Percentiles rank a stretch among this genome's conserved stretches.
Conservation (phyloP, 1,140 invertebrate species). For the Drosophila repleta region DNA sequence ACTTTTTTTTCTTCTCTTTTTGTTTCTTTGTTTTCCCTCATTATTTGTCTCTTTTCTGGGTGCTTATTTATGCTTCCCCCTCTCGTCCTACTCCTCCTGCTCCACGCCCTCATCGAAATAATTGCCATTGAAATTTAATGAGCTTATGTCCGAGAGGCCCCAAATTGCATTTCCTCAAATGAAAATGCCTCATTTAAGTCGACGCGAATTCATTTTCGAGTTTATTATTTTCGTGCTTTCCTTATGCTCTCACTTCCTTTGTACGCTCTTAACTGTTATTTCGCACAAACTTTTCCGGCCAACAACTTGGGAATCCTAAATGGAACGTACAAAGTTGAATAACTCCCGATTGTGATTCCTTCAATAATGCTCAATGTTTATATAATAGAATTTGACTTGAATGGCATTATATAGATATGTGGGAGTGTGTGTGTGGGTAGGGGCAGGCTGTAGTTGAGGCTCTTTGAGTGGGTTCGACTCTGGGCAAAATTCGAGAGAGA, state of each 20-base stretch:
- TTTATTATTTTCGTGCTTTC: not conserved
- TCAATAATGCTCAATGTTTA: not conserved
- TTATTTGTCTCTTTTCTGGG: not conserved
- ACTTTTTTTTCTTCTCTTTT: conserved; percentile 20
- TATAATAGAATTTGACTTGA: too few relatives aligned
- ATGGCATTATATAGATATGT: too few relatives aligned
- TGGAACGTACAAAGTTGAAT: not conserved
- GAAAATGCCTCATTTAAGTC: conserved; percentile 17
- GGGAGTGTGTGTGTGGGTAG: too few relatives aligned
- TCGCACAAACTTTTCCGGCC: too few relatives aligned
- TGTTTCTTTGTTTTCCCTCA: conserved; percentile 2
- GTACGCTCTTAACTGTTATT: too few relatives aligned
- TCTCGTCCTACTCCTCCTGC: too few relatives aligned
- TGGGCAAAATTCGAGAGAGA: too few relatives aligned
- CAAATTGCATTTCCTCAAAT: conserved; percentile 20
- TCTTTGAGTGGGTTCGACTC: too few relatives aligned
- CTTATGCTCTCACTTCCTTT: not conserved
- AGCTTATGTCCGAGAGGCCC: conserved; percentile 27
- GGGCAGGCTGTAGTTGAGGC: too few relatives aligned
- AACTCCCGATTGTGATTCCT: not conserved
- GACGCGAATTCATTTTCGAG: not conserved
- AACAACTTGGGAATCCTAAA: conserved; percentile 11
- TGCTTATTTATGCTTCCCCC: conserved; percentile 46
- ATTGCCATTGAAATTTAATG: conserved; percentile 39
- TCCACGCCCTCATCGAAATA: conserved; percentile 29